Percentiles rank a stretch among this genome's conserved stretches.
Evolutionary conservation across 2,113 vertebrate genomes (phyloP).

Genomic region (Nycticebus coucang): DNA sequence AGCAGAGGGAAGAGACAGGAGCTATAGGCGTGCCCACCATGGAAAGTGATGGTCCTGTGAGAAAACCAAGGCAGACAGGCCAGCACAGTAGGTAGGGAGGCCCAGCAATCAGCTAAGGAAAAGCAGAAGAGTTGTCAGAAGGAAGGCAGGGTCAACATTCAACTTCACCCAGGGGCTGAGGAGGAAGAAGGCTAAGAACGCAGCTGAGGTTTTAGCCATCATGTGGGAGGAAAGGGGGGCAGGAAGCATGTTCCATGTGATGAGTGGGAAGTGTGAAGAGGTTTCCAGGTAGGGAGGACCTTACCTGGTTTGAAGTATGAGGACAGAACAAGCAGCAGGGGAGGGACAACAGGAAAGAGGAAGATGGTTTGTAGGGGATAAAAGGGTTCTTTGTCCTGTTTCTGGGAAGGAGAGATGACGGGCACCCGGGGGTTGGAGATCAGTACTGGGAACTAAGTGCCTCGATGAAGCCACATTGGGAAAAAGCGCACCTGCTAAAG

Average conservation of each 20-base stretch:
- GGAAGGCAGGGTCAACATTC: not conserved
- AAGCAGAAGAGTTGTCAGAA: not conserved
- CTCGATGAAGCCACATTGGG: not conserved
- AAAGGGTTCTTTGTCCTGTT: not conserved
- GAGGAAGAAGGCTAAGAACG: not conserved
- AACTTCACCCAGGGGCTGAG: not conserved
- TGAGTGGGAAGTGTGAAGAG: too few species aligned
- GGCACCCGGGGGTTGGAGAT: not conserved
- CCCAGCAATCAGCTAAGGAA: not conserved
- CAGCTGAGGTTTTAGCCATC: not conserved
- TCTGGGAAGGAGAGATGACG: not conserved
- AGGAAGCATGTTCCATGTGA: not conserved
- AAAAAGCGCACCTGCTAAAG: not conserved
- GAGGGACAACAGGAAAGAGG: not conserved
- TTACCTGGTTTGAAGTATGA: not conserved
- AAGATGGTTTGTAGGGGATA: not conserved
- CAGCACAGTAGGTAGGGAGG: too few species aligned
- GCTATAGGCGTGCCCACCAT: fast-evolving
- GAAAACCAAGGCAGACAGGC: not conserved
- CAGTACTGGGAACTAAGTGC: not conserved
- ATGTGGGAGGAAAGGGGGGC: not conserved
- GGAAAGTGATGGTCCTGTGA: fast-evolving
- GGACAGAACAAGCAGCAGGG: not conserved
- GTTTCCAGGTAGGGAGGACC: not conserved
- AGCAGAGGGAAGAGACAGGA: not conserved